phyloP scores from a whole-genome alignment of 2,888 invertebrate genomes.

The Serripes groenlandicus region DNA sequence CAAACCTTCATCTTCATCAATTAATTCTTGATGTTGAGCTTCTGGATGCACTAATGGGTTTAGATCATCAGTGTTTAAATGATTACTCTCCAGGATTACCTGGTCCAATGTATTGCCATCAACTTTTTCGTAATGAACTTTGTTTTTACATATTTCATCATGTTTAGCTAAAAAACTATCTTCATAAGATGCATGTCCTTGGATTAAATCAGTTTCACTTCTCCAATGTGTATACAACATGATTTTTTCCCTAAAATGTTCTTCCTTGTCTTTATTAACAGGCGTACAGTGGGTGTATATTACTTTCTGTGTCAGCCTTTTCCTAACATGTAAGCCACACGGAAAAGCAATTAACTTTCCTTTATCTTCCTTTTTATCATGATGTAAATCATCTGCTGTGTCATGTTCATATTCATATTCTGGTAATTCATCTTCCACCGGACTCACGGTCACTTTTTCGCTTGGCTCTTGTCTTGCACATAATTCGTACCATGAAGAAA shows the following conservation, averaged over 20 bases:
- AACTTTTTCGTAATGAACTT: slow-evolving; percentile 10
- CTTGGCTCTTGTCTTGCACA: background rate
- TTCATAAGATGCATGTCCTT: slow-evolving; percentile 36
- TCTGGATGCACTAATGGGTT: no score
- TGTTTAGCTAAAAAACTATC: slow-evolving; percentile 25
- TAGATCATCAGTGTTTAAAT: no score
- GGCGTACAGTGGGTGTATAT: slow-evolving; percentile 49
- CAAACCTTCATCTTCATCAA: no score
- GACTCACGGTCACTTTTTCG: background rate
- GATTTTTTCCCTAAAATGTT: slow-evolving; percentile 74
- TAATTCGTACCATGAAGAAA: slow-evolving; percentile 46
- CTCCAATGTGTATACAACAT: slow-evolving; percentile 80
- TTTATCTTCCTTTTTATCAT: background rate
- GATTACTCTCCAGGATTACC: background rate
- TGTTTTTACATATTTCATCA: slow-evolving; percentile 17
- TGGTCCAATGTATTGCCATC: background rate
- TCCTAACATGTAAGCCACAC: slow-evolving; percentile 28
- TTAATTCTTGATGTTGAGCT: no score
- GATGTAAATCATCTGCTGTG: slow-evolving; percentile 18
- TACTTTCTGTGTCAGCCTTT: slow-evolving; percentile 29
- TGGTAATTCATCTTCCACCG: background rate
- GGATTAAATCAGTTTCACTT: slow-evolving; percentile 56
- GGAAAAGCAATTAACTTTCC: slow-evolving; percentile 32
- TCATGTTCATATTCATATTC: slow-evolving; percentile 28
- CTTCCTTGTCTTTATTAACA: slow-evolving; percentile 58